Conservation (phyloP, 2,797 vertebrate species). For the Mus spretus region DNA sequence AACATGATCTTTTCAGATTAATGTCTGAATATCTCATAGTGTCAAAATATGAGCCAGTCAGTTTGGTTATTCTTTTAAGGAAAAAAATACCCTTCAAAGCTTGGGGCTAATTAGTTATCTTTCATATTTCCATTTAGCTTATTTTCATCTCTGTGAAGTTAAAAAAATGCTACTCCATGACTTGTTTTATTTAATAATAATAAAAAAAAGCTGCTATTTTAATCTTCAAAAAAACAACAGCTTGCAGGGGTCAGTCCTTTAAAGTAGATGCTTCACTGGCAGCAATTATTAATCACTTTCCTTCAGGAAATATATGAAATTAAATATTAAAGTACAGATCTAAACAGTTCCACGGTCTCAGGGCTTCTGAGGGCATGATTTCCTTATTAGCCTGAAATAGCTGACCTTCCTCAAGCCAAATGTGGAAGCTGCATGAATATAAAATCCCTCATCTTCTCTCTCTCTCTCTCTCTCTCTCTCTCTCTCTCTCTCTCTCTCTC, state of each 20-base stretch:
- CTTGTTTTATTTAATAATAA: conserved; percentile 66
- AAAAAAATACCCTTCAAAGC: conserved; percentile 77
- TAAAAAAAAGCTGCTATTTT: conserved; percentile 77
- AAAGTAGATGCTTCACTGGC: conserved; percentile 87
- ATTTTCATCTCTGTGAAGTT: conserved; percentile 82
- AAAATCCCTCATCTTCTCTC: conserved; percentile 83
- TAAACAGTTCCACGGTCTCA: conserved; percentile 87
- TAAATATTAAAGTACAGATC: conserved; percentile 90
- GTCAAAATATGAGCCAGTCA: conserved; percentile 70
- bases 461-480: conserved; percentile 48
- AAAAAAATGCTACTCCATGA: conserved; percentile 82
- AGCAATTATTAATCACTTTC: conserved; percentile 90
- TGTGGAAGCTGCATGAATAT: conserved; percentile 80
- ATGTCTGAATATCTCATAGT: conserved; percentile 64
- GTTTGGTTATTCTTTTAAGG: conserved; percentile 70
- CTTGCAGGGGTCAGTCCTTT: conserved; percentile 88
- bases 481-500: too few relatives aligned
- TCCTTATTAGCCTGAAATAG: conserved; percentile 88
- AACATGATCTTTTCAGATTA: conserved; percentile 58
- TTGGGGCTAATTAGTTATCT: conserved; percentile 85
- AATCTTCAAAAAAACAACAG: conserved; percentile 87
- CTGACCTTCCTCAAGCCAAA: conserved; percentile 87
- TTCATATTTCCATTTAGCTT: conserved; percentile 83
- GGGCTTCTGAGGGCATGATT: conserved; percentile 86
- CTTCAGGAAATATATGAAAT: conserved; percentile 90